Conservation (phyloP, 2,797 vertebrate genomes). For the Trematomus bernacchii region DNA sequence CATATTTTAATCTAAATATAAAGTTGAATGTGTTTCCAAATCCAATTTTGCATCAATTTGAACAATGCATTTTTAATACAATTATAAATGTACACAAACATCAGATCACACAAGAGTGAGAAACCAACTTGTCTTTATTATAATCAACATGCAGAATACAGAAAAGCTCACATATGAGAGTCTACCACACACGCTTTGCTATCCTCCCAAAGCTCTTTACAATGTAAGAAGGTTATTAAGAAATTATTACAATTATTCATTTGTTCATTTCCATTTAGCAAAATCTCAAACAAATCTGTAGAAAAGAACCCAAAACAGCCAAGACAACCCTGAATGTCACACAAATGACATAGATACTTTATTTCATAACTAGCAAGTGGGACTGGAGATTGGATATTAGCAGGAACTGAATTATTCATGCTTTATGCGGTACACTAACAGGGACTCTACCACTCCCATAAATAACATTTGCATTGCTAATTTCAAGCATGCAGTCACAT, state of each 20-base stretch:
- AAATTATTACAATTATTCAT: constrained; percentile 87
- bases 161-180: constrained; percentile 76
- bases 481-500: constrained; percentile 58
- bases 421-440: constrained; percentile 73
- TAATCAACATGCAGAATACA: constrained; percentile 98
- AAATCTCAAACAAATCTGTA: constrained; percentile 97
- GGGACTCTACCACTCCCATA: constrained; percentile 60
- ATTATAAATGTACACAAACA: constrained; percentile 21
- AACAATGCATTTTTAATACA: background rate
- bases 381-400: constrained; percentile 69
- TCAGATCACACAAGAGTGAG: constrained; percentile 54
- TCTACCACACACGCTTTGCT: constrained; percentile 75
- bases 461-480: constrained; percentile 79
- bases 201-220: constrained; percentile 81
- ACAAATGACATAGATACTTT: constrained; percentile 84
- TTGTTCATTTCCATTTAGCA: constrained; percentile 87
- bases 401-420: constrained; percentile 75
- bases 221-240: constrained; percentile 95
- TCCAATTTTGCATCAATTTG: background rate
- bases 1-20: background rate
- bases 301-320: constrained; percentile 90
- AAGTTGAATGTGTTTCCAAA: background rate
- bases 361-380: constrained; percentile 83
- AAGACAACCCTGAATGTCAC: constrained; percentile 80
- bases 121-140: constrained; percentile 89